These are phyloP conservation scores for Poecilia latipinna DNA, from an alignment of 2,113 vertebrate species.

Conservation along the genomic window DNA sequence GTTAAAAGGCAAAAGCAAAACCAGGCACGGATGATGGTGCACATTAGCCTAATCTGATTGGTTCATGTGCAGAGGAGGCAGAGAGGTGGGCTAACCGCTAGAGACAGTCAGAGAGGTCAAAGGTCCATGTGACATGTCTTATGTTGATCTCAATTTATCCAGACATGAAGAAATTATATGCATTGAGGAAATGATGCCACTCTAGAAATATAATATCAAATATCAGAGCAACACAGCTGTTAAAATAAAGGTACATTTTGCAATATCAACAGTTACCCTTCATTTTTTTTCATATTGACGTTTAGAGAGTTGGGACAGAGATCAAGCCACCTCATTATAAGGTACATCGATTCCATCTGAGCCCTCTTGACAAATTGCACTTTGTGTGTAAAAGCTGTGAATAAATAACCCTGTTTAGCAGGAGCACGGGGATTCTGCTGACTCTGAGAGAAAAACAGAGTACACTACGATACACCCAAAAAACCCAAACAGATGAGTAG, in stretches of 20 bases:
- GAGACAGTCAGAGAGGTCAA: conserved; percentile 2
- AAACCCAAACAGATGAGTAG: neutral
- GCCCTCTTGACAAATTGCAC: conserved; percentile 12
- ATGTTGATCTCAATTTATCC: neutral
- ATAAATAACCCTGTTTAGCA: conserved; percentile 9
- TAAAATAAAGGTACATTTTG: neutral
- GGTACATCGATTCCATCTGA: conserved; percentile 4
- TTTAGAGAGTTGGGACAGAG: conserved; percentile 12
- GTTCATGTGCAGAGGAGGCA: conserved; percentile 29
- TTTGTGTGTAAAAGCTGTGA: conserved; percentile 1
- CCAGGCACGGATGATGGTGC: neutral
- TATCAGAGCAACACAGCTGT: neutral
- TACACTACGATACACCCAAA: neutral
- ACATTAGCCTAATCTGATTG: neutral
- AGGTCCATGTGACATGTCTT: conserved; percentile 27
- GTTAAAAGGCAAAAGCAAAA: conserved; percentile 30
- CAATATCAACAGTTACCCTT: neutral
- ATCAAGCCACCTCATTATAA: conserved; percentile 13
- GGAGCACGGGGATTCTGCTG: neutral
- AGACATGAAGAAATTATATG: neutral
- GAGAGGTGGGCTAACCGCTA: neutral
- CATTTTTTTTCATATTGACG: neutral
- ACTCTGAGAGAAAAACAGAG: neutral
- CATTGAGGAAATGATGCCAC: neutral
- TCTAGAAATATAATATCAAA: neutral